Percentiles rank a stretch among this genome's conserved stretches.
Evolutionary conservation across 2,888 invertebrate genomes (phyloP).

Genomic region (Leptopilina myrica): DNA sequence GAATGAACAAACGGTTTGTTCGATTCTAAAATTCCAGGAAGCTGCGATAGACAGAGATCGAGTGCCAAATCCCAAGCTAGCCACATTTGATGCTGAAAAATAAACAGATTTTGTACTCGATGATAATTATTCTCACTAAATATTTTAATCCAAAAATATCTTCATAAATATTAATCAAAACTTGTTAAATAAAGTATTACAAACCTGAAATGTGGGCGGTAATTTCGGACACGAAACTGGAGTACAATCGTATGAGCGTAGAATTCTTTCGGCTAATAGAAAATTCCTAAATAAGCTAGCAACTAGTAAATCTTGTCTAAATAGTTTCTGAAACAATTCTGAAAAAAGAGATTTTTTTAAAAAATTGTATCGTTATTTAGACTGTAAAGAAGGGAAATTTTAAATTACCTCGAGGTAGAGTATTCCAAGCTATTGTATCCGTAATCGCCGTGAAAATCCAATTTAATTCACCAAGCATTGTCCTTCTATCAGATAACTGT

Average conservation of each 20-base stretch:
- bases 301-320: conserved; percentile 98
- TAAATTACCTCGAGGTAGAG: conserved; percentile 86
- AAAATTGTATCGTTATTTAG: background rate
- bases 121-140: no score
- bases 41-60: conserved; percentile 94
- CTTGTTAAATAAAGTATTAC: conserved; percentile 33
- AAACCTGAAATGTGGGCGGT: conserved; percentile 90
- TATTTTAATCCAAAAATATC: no score
- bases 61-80: conserved; percentile 98
- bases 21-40: conserved; percentile 85
- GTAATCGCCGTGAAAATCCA: conserved; percentile 99
- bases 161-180: background rate
- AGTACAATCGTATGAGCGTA: conserved; percentile 97
- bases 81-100: conserved; percentile 90
- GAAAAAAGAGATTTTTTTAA: conserved; percentile 56
- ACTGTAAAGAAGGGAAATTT: background rate
- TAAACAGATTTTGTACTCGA: no score
- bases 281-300: conserved; percentile 98
- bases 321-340: conserved; percentile 96
- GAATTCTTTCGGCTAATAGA: conserved; percentile 95
- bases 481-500: conserved; percentile 93
- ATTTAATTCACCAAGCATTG: conserved; percentile 98
- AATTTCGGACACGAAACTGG: conserved; percentile 95
- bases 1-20: conserved; percentile 84
- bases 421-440: conserved; percentile 99